These are phyloP conservation scores for Trichoplusia ni DNA, from an alignment of 1,140 invertebrate species.

Conservation along the genomic window DNA sequence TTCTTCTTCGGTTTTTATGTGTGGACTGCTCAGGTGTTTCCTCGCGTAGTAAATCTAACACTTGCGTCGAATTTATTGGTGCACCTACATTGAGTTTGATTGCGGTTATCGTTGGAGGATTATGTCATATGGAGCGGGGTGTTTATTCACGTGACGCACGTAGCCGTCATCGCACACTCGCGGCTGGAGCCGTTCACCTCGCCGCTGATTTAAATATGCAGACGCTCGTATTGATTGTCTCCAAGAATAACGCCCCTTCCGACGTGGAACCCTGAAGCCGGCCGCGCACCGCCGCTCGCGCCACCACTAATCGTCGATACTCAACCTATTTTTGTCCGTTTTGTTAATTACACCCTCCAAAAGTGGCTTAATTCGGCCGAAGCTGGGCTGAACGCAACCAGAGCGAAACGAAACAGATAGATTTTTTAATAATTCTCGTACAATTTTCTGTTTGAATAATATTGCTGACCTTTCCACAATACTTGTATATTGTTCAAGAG, in stretches of 20 bases:
- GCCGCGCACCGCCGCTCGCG: constrained; percentile 6
- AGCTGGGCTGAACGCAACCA: not conserved
- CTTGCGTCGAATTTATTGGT: not conserved
- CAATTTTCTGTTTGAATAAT: constrained; percentile 11
- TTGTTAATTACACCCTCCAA: constrained; percentile 4
- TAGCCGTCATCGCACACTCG: constrained; percentile 25
- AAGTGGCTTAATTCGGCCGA: not conserved
- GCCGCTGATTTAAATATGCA: constrained; percentile 75
- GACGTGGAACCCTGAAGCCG: constrained; percentile 52
- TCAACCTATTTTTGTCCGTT: constrained; percentile 16
- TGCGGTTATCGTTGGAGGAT: not conserved
- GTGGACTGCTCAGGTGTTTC: not conserved
- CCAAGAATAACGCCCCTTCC: constrained; percentile 71
- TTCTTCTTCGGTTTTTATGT: constrained; percentile 7
- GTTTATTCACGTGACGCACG: constrained; percentile 1
- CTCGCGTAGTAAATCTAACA: not conserved
- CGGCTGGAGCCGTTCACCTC: constrained; percentile 55
- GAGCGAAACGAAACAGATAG: not conserved
- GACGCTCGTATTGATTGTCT: constrained; percentile 75
- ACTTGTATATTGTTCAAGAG: constrained; percentile 9
- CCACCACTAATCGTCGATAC: constrained; percentile 9
- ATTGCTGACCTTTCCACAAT: constrained; percentile 9
- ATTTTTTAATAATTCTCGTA: constrained; percentile 15
- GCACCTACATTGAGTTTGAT: not conserved
- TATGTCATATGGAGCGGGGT: not conserved